Conservation (phyloP, 2,888 invertebrate genomes). For the Drosophila maculinotata region DNA sequence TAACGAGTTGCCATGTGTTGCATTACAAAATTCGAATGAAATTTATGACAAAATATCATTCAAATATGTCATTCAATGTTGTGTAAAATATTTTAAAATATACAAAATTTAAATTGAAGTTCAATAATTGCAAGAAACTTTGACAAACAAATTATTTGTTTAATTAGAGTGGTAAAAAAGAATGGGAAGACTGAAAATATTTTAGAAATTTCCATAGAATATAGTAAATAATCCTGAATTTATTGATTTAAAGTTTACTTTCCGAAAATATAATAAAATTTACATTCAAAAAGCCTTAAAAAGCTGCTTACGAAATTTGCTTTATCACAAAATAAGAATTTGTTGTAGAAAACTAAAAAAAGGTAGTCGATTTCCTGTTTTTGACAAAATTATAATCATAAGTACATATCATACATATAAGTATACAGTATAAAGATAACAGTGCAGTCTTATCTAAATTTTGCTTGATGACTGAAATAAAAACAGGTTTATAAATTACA, state of each 20-base stretch:
- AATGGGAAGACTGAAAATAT: too few species aligned
- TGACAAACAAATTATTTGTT: not conserved
- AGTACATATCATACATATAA: conserved; percentile 34
- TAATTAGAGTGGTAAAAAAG: too few species aligned
- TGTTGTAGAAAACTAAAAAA: conserved; percentile 2
- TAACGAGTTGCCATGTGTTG: conserved; percentile 52
- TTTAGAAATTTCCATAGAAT: not conserved
- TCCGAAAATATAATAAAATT: too few species aligned
- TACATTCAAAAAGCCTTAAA: too few species aligned
- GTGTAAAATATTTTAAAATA: too few species aligned
- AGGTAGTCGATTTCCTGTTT: conserved; percentile 9
- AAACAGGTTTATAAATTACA: conserved; percentile 36
- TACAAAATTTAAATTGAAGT: too few species aligned
- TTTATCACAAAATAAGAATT: not conserved
- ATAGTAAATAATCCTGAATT: not conserved
- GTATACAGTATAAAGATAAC: conserved; percentile 35
- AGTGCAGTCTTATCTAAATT: conserved; percentile 49
- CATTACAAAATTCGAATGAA: conserved; percentile 25
- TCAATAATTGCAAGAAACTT: too few species aligned
- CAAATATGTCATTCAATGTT: not conserved
- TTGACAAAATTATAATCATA: conserved; percentile 18
- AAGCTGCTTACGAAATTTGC: too few species aligned
- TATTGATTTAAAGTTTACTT: too few species aligned
- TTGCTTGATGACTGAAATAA: conserved; percentile 17
- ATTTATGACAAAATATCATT: conserved; percentile 5